These are phyloP conservation scores for Gymnogyps californianus DNA, from an alignment of 2,113 vertebrate genomes.

Conservation along the genomic window DNA sequence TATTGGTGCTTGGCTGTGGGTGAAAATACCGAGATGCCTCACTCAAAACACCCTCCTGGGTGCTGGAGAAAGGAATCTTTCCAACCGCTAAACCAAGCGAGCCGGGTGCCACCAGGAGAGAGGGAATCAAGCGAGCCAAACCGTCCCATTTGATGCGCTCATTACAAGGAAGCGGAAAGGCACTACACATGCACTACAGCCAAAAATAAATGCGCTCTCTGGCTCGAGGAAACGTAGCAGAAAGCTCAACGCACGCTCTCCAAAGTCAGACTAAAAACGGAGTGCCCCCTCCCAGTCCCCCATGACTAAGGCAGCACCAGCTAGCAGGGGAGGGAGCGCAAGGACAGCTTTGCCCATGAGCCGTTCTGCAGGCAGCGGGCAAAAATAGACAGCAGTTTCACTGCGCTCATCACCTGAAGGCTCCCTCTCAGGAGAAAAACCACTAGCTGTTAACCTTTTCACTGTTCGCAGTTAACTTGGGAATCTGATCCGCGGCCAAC, in stretches of 20 bases:
- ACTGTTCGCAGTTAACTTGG: rapidly evolving
- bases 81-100: neutral
- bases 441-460: neutral
- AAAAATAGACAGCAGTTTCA: neutral
- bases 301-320: neutral
- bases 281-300: neutral
- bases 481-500: neutral
- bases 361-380: neutral
- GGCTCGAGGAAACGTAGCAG: neutral
- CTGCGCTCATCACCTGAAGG: neutral
- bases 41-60: neutral
- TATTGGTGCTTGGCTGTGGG: neutral
- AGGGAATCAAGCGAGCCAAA: neutral
- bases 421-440: neutral
- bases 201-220: neutral
- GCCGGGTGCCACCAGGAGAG: neutral
- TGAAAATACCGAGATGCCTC: neutral
- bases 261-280: neutral
- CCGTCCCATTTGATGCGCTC: rapidly evolving
- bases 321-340: neutral
- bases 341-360: neutral
- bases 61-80: neutral
- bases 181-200: neutral
- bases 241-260: neutral
- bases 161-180: neutral